Conservation (phyloP, 2,888 invertebrate species). For the Theristus sp. region DNA sequence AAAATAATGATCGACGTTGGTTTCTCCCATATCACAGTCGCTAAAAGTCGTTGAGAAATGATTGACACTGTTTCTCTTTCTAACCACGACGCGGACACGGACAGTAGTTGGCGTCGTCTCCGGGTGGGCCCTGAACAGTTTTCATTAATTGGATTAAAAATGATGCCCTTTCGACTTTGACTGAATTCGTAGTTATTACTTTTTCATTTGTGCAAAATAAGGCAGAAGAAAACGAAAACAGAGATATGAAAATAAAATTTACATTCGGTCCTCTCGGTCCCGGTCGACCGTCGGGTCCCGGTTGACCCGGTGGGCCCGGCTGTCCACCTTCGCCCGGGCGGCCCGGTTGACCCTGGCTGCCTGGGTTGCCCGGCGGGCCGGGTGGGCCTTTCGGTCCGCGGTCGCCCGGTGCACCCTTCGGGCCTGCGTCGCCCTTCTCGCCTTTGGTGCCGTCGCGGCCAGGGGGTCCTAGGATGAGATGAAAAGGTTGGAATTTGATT, state of each 20-base stretch:
- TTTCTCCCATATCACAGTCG: no score
- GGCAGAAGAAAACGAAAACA: no score
- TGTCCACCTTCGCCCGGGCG: background rate
- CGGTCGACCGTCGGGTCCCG: background rate
- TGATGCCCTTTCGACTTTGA: background rate
- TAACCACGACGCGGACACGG: background rate
- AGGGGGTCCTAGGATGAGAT: no score
- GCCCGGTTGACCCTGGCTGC: background rate
- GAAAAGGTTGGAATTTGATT: no score
- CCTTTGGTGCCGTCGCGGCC: conserved; percentile 13
- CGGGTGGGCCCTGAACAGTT: background rate
- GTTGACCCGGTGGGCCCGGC: background rate
- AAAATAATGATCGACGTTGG: no score
- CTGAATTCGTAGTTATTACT: no score
- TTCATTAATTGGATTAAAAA: background rate
- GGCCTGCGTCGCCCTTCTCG: conserved; percentile 17
- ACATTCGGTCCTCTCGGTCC: no score
- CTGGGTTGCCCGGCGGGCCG: background rate
- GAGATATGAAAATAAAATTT: no score
- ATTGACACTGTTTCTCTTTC: no score
- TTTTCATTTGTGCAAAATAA: no score
- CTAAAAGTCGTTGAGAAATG: no score
- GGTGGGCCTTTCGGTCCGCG: conserved; percentile 10
- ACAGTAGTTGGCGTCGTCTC: background rate
- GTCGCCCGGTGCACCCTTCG: conserved; percentile 16